Evolutionary conservation across 2,888 invertebrate species (phyloP).

Genomic region (Machimus rusticus): DNA sequence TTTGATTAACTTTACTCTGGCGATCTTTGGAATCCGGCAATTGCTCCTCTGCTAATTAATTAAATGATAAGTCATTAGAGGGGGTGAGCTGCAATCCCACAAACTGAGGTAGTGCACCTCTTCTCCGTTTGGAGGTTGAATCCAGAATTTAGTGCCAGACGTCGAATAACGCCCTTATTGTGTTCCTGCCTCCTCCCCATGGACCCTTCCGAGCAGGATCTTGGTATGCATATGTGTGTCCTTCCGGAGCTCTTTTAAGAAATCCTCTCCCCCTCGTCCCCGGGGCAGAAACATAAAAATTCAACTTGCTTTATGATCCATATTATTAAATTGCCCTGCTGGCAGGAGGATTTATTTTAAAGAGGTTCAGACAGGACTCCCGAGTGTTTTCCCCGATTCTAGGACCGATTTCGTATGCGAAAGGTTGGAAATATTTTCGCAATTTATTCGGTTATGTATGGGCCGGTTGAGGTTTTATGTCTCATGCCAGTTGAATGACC

Average conservation of each 20-base stretch:
- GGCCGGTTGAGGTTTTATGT: constrained; percentile 19
- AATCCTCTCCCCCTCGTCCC: background rate
- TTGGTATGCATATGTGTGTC: background rate
- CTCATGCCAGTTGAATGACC: constrained; percentile 30
- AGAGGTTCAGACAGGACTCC: constrained; percentile 34
- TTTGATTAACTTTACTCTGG: constrained; percentile 28
- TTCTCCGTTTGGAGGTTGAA: background rate
- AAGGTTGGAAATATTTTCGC: constrained; percentile 24
- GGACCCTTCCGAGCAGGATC: background rate
- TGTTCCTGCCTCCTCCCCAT: background rate
- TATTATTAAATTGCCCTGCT: constrained; percentile 55
- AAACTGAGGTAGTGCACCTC: background rate
- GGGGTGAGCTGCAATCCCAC: background rate
- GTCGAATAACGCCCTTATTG: constrained; percentile 17
- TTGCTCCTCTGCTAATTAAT: constrained; percentile 22
- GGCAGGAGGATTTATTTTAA: constrained; percentile 40
- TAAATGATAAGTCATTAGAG: background rate
- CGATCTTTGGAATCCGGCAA: background rate
- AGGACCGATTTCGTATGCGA: constrained; percentile 1
- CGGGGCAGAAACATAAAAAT: constrained; percentile 50
- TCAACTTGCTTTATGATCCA: constrained; percentile 55
- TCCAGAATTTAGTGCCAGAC: background rate
- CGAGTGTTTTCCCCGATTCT: constrained; percentile 11
- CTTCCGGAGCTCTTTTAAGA: constrained; percentile 8
- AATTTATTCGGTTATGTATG: constrained; percentile 25